Evolutionary conservation across 2,113 vertebrate species (phyloP).

Genomic region (Donacobius atricapilla): DNA sequence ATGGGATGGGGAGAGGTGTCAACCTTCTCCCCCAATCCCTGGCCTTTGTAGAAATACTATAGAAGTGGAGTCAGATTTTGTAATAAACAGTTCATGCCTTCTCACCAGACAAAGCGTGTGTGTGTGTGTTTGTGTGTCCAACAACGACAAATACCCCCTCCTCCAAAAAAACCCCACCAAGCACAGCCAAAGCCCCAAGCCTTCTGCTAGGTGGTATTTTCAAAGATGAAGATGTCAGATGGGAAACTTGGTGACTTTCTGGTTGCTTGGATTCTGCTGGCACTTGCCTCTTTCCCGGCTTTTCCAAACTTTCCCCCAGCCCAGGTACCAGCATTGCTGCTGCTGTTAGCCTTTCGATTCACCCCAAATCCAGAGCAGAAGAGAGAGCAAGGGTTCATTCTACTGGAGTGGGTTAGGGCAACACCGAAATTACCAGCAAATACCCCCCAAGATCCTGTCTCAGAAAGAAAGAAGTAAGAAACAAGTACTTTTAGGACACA

Average conservation of each 20-base stretch:
- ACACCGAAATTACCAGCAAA: background rate
- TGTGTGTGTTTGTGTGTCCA: too few species aligned
- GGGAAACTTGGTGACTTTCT: background rate
- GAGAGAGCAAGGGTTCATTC: background rate
- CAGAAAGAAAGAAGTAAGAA: background rate
- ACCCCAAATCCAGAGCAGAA: background rate
- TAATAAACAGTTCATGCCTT: too few species aligned
- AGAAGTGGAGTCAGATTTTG: too few species aligned
- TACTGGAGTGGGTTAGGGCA: fast-evolving
- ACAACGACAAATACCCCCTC: too few species aligned
- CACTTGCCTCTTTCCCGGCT: background rate
- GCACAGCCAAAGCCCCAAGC: background rate
- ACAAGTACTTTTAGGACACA: background rate
- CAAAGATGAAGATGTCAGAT: background rate
- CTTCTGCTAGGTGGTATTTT: background rate
- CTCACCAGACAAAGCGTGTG: too few species aligned
- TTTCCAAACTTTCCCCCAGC: background rate
- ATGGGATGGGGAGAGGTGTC: too few species aligned
- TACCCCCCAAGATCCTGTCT: background rate
- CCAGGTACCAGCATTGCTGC: background rate
- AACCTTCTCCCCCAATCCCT: too few species aligned
- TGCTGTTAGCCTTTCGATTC: fast-evolving
- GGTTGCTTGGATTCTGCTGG: background rate
- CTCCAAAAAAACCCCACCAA: background rate
- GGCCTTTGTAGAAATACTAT: too few species aligned